Percentiles rank a stretch among this genome's conserved stretches.
These are phyloP conservation scores for Maniola jurtina DNA, from an alignment of 1,140 invertebrate genomes.

Conservation along the genomic window DNA sequence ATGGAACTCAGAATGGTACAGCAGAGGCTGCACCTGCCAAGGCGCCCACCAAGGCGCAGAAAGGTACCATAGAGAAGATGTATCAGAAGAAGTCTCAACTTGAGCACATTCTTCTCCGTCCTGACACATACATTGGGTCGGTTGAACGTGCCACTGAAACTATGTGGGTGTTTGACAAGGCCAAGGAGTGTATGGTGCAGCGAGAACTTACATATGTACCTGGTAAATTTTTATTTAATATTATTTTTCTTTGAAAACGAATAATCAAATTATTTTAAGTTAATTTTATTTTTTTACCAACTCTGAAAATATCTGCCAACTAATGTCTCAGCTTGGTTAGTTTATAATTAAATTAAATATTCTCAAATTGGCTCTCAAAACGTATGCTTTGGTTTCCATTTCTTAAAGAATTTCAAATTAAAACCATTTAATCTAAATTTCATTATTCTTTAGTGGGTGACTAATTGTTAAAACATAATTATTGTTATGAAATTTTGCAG, in stretches of 20 bases:
- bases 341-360: no score
- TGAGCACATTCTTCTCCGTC: slow-evolving; percentile 98
- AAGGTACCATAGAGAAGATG: slow-evolving; percentile 93
- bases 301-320: no score
- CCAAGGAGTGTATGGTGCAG: slow-evolving; percentile 89
- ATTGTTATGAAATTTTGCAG: slow-evolving; percentile 64
- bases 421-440: no score
- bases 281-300: no score
- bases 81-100: slow-evolving; percentile 99
- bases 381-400: no score
- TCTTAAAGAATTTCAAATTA: no score
- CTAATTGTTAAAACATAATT: neutral
- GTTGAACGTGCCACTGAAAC: slow-evolving; percentile 92
- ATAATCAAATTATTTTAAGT: no score
- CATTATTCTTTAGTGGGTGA: no score
- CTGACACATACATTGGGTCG: slow-evolving; percentile 99
- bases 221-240: slow-evolving; percentile 48
- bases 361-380: no score
- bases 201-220: slow-evolving; percentile 96
- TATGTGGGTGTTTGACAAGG: slow-evolving; percentile 97
- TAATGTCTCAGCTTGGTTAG: no score
- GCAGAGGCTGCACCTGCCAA: slow-evolving; percentile 53
- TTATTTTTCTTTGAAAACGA: no score
- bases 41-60: slow-evolving; percentile 55
- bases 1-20: slow-evolving; percentile 74